These are phyloP conservation scores for Papilio demoleus DNA, from an alignment of 2,888 invertebrate genomes.

Conservation along the genomic window DNA sequence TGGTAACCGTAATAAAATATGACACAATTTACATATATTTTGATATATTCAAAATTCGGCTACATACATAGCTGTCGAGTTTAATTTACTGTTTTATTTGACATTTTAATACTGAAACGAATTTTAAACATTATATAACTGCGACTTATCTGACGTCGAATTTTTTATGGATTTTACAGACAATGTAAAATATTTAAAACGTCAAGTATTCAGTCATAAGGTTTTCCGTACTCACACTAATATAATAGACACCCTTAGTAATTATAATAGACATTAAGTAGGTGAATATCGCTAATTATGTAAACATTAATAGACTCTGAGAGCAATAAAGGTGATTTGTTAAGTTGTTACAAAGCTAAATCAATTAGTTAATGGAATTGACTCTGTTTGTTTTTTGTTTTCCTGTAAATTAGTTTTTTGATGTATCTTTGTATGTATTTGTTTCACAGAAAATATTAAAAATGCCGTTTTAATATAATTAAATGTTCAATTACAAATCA, in stretches of 20 bases:
- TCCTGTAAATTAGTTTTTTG: background rate
- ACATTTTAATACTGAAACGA: too few species aligned
- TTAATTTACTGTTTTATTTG: background rate
- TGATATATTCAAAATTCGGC: background rate
- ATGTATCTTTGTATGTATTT: too few species aligned
- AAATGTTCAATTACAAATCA: too few species aligned
- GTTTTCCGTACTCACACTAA: background rate
- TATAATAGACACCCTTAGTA: background rate
- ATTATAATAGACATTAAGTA: too few species aligned
- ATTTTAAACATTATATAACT: too few species aligned
- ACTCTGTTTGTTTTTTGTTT: background rate
- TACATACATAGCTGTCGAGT: background rate
- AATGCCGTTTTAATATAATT: too few species aligned
- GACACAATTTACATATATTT: background rate
- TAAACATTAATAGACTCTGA: background rate
- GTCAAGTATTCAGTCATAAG: too few species aligned
- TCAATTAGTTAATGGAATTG: conserved; percentile 12
- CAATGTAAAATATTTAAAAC: too few species aligned
- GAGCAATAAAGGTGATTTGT: background rate
- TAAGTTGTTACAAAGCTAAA: background rate
- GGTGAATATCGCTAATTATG: background rate
- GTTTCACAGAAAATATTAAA: too few species aligned
- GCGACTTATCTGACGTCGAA: too few species aligned
- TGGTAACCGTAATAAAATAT: background rate
- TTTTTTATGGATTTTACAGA: too few species aligned